phyloP scores from a whole-genome alignment of 2,888 invertebrate genomes.

The Apamea sordens region DNA sequence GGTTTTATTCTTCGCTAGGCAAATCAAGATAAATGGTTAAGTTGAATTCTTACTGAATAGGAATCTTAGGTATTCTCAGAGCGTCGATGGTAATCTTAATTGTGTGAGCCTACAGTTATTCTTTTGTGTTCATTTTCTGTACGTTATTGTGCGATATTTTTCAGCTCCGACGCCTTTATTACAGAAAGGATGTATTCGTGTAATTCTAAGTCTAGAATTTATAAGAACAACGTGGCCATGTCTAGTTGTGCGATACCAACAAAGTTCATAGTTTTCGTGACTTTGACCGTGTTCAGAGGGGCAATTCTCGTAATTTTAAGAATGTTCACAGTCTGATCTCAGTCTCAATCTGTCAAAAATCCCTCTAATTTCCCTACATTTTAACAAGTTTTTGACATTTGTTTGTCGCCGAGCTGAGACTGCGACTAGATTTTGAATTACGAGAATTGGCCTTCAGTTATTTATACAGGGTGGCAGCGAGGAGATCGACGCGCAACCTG shows the following conservation, averaged over 20 bases:
- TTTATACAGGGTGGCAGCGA: background rate
- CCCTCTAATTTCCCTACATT: too few relatives aligned
- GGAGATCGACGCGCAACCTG: background rate
- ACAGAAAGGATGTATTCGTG: background rate
- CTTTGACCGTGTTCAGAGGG: background rate
- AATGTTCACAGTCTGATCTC: too few relatives aligned
- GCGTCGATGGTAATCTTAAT: background rate
- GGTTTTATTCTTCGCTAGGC: background rate
- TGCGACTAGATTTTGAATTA: too few relatives aligned
- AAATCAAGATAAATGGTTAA: conserved; percentile 2
- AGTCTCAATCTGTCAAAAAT: too few relatives aligned
- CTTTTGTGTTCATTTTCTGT: background rate
- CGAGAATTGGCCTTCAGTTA: too few relatives aligned
- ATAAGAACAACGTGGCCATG: background rate
- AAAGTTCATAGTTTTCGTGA: conserved; percentile 6
- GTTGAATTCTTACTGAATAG: background rate
- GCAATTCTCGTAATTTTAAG: too few relatives aligned
- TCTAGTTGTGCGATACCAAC: background rate
- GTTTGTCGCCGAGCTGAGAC: too few relatives aligned
- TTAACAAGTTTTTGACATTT: too few relatives aligned
- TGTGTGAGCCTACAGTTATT: background rate
- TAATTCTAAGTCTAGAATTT: background rate
- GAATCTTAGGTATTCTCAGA: background rate
- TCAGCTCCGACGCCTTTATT: background rate
- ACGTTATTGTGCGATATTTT: background rate